These are phyloP conservation scores for Apis mellifera DNA, from an alignment of 1,140 invertebrate species.

Conservation along the genomic window Amel_HAv3.1 CM009946.2:6385501-6386000, in stretches of 20 bases:
- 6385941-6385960: conserved; percentile 82
- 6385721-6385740: conserved; percentile 82
- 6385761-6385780: conserved; percentile 27
- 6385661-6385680: conserved; percentile 77
- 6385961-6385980: not conserved
- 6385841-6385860: conserved; percentile 78
- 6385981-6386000: not conserved
- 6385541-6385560: conserved; percentile 70
- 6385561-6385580: conserved; percentile 78
- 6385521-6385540: conserved; percentile 58
- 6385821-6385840: too few relatives aligned
- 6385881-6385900: conserved; percentile 63
- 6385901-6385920: conserved; percentile 80
- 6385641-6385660: conserved; percentile 82
- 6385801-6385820: conserved; percentile 23
- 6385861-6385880: conserved; percentile 80
- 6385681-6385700: conserved; percentile 80
- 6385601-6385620: conserved; percentile 83
- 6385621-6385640: conserved; percentile 83
- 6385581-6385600: conserved; percentile 77
- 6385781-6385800: not conserved
- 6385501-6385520: conserved; percentile 42
- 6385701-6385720: conserved; percentile 80
- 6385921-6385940: conserved; percentile 80
- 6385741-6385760: conserved; percentile 82